Base-by-base conservation (phyloP, 2,113 vertebrate genomes). In the Opisthocomus hoazin region DNA sequence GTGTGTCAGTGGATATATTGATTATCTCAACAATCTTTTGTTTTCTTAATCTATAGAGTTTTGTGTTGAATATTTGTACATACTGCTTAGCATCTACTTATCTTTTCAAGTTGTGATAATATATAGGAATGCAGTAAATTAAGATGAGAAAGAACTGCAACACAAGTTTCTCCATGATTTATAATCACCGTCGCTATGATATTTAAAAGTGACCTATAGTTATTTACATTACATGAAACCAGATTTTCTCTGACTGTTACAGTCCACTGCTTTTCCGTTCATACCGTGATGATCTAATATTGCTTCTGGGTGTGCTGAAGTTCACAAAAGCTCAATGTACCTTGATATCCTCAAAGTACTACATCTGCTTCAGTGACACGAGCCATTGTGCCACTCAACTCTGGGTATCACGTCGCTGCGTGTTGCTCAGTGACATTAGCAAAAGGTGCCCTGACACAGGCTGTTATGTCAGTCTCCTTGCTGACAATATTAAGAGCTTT, bases 271-370 rank as follows among this genome's bases (percentile, higher is more conserved):
- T 64, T 89, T 92, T 64, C 63, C 51, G 5, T 56, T 95, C 29
- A 37, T 66, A 32, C 57, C 43, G 53, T 41, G 51, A 57, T 83
- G 71, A 56, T 73, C 88, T 82, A 36, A 65, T 74, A 51, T 29
- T 84, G 65, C 89, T 95, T 74, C 76, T 21, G 63, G 89, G 85
- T 83, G 74, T 37, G 60, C 17, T 61, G 48, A 91, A 2, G 8
- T 86, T 94, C 89, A 77, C 75, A 45, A 79, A 90, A 93, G 74
- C 87, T 95, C 84, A 74, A 24, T 64, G 87, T 93, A 93, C 84
- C 82, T 84, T 94, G 94, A 92, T 88, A 69, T 53, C 81, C 34
- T 50, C 82, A 84, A 94, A 95, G 57, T 84, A 58, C 64, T 93
- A n/a, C 36, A 69, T 48, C 81, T 92, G 82, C 39, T 85, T 86